Base-by-base conservation (phyloP, 2,888 invertebrate species). In the Carabus problematicus region DNA sequence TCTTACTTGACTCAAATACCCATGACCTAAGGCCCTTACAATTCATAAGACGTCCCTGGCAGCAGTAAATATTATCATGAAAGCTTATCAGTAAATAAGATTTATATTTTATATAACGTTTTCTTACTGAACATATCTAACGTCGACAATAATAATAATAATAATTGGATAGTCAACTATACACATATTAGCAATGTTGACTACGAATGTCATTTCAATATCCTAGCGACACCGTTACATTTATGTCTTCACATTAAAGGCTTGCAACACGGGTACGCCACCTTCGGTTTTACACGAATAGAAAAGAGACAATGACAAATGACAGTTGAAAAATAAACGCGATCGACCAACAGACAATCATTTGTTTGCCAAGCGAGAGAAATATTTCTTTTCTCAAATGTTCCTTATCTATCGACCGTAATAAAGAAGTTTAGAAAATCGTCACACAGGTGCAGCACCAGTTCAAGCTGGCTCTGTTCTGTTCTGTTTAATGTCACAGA, bases 351-450 rank as follows among this genome's bases (percentile, higher is more conserved):
- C n/a, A 41, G 54, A 47, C 41, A 54, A 60, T 67, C 59, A 67
- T 67, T 67, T 59, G 49, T 59, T 67, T 67, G 52, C 59, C 52
- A 18, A 12, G 40, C 12, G 19, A 60, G 67, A 67, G 60, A 67
- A 67, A 67, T 67, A 52, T 58, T 55, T 60, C 67, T 67, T 56
- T 16, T 67, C n/a, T 66, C 66, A 59, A 56, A 45, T 52, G 58
- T 66, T 66, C 49, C 14, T 42, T 39, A 12, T 29, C 41, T 41
- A 66, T 43, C 45, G 49, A 58, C 47, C 49, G 29, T 67, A 60
- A 60, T 67, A 67, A 67, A 60, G 67, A 60, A 67, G 59, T 67
- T 66, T 66, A 60, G 67, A 67, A 67, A 67, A 67, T 67, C 41
- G 63, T 29, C 19, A 62, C 56, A 67, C 67, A 67, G 67, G 67